Percentiles rank a stretch among this genome's conserved stretches.
Evolutionary conservation across 2,113 vertebrate species (phyloP).

Genomic region (Gopherus evgoodei): DNA sequence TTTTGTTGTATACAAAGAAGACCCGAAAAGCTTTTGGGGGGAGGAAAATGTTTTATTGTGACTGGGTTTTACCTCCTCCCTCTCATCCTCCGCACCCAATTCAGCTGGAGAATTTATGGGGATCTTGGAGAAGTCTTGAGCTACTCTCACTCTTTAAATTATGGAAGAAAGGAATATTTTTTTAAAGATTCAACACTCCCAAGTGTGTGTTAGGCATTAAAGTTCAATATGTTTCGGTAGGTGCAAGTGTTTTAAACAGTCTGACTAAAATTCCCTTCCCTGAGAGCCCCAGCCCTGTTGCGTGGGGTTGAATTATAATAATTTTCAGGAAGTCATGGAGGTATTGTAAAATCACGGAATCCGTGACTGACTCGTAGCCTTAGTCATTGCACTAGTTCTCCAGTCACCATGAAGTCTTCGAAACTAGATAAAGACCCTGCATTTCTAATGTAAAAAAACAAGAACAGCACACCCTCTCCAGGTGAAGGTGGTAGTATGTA

Average conservation of each 20-base stretch:
- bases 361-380: neutral
- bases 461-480: neutral
- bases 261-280: neutral
- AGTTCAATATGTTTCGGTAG: neutral
- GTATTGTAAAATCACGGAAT: neutral
- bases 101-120: neutral
- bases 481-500: neutral
- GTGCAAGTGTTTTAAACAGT: neutral
- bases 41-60: neutral
- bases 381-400: neutral
- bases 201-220: neutral
- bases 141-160: neutral
- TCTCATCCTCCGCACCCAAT: too few relatives aligned
- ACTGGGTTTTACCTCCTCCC: too few relatives aligned
- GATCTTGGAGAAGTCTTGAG: neutral
- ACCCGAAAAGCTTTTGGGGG: neutral
- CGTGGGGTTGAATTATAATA: neutral
- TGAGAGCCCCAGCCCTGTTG: neutral
- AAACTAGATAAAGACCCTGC: neutral
- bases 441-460: neutral
- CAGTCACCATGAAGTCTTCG: neutral
- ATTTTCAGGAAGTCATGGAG: neutral
- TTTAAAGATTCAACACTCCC: neutral
- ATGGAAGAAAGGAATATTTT: neutral
- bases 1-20: neutral